These are phyloP conservation scores for Ophthalmolycus amberensis DNA, from an alignment of 2,113 vertebrate species.

Conservation along the genomic window DNA sequence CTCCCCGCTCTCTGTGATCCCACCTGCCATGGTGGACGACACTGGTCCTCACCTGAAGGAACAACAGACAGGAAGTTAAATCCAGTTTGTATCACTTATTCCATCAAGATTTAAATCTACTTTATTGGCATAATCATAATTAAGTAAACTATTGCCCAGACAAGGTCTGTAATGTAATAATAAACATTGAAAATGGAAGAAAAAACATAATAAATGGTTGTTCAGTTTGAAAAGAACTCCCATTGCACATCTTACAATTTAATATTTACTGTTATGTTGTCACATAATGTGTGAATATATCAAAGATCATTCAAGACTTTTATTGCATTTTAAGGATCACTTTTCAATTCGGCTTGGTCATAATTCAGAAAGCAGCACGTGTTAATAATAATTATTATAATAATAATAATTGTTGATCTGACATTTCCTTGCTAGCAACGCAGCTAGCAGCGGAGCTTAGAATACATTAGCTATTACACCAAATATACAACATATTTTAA, in stretches of 20 bases:
- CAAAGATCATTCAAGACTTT: accelerated
- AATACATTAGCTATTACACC: not conserved
- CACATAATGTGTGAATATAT: accelerated
- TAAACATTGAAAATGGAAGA: not conserved
- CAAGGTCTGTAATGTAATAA: not conserved
- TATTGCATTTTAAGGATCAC: not conserved
- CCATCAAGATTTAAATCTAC: not conserved
- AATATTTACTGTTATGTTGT: not conserved
- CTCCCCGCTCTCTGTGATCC: slow-evolving; percentile 94
- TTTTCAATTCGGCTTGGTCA: not conserved
- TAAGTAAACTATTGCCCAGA: not conserved
- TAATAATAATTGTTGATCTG: not conserved
- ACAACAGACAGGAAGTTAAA: not conserved
- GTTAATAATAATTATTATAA: not conserved
- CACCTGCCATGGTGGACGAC: slow-evolving; percentile 87
- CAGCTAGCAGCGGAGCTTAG: not conserved
- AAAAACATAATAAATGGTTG: not conserved
- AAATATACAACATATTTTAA: not conserved
- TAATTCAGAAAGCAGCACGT: not conserved
- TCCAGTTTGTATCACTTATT: no score
- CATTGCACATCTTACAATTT: not conserved
- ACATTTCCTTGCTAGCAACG: not conserved
- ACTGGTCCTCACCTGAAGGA: slow-evolving; percentile 37
- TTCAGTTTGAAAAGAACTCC: not conserved
- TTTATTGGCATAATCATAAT: no score